phyloP scores from a whole-genome alignment of 2,797 vertebrate species.

The Acropternis orthonyx region DNA sequence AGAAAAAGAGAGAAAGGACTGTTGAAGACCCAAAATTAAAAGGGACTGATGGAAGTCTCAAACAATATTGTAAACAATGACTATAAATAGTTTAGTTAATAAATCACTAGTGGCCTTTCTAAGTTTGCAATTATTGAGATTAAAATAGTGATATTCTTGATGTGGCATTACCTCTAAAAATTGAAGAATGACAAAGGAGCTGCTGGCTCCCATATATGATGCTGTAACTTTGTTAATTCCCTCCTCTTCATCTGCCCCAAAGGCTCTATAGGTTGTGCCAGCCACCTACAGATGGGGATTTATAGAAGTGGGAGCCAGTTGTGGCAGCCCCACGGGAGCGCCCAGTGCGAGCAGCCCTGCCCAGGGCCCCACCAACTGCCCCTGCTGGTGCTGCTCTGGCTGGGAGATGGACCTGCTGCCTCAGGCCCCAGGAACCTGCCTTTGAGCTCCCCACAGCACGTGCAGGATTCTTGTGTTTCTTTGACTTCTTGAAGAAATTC shows the following conservation, averaged over 20 bases:
- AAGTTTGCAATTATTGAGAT: background rate
- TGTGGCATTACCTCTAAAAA: background rate
- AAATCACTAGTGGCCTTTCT: background rate
- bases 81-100: background rate
- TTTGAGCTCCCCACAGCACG: background rate
- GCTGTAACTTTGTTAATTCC: background rate
- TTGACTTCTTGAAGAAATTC: background rate
- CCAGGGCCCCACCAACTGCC: background rate
- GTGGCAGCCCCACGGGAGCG: background rate
- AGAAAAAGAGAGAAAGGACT: background rate
- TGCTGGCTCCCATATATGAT: background rate
- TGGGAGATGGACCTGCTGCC: background rate
- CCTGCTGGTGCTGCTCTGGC: background rate
- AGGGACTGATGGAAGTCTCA: background rate
- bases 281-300: slow-evolving; percentile 91
- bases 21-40: background rate
- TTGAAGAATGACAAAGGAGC: background rate
- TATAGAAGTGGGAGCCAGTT: slow-evolving; percentile 63
- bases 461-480: background rate
- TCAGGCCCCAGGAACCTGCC: background rate
- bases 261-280: slow-evolving; percentile 95
- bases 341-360: background rate
- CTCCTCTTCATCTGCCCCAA: background rate
- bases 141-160: background rate
- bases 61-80: background rate